These are phyloP conservation scores for Chrysopilus asiliformis DNA, from an alignment of 2,888 invertebrate genomes.

Conservation along the genomic window DNA sequence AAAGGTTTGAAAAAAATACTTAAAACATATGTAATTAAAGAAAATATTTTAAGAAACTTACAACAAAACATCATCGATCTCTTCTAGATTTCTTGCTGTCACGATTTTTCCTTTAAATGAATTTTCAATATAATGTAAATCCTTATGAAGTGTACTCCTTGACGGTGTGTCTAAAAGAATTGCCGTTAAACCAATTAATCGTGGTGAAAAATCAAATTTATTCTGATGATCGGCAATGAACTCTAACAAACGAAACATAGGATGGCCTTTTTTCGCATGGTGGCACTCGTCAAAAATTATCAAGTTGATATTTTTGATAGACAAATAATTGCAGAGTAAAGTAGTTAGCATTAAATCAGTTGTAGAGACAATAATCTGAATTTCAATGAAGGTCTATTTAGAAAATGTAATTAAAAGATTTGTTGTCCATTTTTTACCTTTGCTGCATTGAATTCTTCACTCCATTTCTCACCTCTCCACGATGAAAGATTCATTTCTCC, in stretches of 20 bases:
- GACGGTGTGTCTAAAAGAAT: conserved; percentile 68
- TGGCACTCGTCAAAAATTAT: conserved; percentile 95
- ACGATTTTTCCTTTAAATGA: conserved; percentile 60
- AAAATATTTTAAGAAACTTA: too few species aligned
- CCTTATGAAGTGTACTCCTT: conserved; percentile 39
- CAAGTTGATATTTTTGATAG: conserved; percentile 53
- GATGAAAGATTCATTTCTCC: conserved; percentile 62
- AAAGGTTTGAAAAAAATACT: conserved; percentile 14
- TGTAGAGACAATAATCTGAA: too few species aligned
- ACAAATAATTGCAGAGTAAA: too few species aligned
- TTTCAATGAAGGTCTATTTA: too few species aligned
- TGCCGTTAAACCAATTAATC: conserved; percentile 77
- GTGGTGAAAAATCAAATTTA: conserved; percentile 47
- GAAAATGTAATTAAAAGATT: too few species aligned
- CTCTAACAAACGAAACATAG: conserved; percentile 65
- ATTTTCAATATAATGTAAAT: conserved; percentile 50
- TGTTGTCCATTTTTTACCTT: too few species aligned
- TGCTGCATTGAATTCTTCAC: conserved; percentile 45
- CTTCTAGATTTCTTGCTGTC: conserved; percentile 45
- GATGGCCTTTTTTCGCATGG: conserved; percentile 65
- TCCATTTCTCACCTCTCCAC: conserved; percentile 55
- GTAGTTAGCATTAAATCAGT: too few species aligned
- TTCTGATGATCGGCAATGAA: conserved; percentile 25
- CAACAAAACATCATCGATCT: conserved; percentile 30
- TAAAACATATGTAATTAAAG: too few species aligned